Conservation (phyloP, 2,888 invertebrate genomes). For the Caenorhabditis macrosperma region DNA sequence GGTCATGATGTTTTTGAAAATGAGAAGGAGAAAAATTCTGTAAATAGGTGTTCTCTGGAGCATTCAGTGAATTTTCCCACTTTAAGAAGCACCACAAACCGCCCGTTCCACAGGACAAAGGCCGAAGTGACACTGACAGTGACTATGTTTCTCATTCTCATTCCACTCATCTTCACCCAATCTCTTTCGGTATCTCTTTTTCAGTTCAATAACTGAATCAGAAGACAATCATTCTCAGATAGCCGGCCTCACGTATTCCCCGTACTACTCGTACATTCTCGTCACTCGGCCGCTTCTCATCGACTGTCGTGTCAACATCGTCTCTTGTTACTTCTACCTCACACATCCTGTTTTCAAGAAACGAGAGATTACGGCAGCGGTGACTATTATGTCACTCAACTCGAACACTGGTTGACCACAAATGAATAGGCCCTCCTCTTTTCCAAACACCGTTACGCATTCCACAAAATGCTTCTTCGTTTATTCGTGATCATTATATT, state of each 20-base stretch:
- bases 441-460: too few species aligned
- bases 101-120: conserved; percentile 13
- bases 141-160: conserved; percentile 40
- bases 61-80: neutral
- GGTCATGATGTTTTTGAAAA: conserved; percentile 6
- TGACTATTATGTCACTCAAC: neutral
- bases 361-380: neutral
- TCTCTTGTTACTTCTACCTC: conserved; percentile 28
- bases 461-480: too few species aligned
- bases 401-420: neutral
- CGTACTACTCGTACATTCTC: conserved; percentile 24
- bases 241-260: neutral
- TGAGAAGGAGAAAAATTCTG: conserved; percentile 10
- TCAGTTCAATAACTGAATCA: neutral
- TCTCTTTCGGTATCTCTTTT: conserved; percentile 10
- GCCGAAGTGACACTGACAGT: conserved; percentile 38
- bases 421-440: too few species aligned
- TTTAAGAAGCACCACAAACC: conserved; percentile 12
- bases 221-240: too few species aligned
- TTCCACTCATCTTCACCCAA: conserved; percentile 28
- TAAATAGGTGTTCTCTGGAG: neutral
- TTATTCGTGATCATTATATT: too few species aligned
- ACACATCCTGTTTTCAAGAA: conserved; percentile 35
- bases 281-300: conserved; percentile 21
- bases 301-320: conserved; percentile 29